Evolutionary conservation across 2,888 invertebrate genomes (phyloP).

Genomic region (Eretmocerus hayati): DNA sequence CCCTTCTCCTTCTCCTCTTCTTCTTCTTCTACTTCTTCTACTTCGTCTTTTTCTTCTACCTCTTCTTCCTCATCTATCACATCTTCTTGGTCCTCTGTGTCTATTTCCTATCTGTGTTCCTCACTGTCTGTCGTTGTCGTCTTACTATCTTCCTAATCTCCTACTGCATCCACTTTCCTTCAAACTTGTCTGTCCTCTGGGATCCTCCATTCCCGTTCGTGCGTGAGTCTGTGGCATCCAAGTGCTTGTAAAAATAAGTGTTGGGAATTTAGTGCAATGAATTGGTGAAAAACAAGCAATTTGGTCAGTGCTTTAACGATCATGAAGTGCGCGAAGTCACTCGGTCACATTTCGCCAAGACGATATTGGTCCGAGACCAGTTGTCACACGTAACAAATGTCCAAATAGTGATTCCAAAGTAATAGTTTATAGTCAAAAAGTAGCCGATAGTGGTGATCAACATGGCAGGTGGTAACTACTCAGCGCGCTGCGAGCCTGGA

Average conservation of each 20-base stretch:
- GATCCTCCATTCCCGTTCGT: neutral
- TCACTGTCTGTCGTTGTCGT: neutral
- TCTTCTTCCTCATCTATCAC: constrained; percentile 2
- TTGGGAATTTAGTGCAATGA: too few relatives aligned
- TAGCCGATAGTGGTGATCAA: too few relatives aligned
- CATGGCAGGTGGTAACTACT: constrained; percentile 38
- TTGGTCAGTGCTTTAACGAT: too few relatives aligned
- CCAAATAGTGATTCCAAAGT: too few relatives aligned
- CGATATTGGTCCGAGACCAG: too few relatives aligned
- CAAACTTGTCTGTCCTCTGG: neutral
- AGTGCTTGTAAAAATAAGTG: too few relatives aligned
- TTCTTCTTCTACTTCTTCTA: neutral
- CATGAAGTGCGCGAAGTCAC: too few relatives aligned
- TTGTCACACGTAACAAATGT: too few relatives aligned
- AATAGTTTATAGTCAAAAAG: too few relatives aligned
- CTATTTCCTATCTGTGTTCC: neutral
- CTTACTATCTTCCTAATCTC: neutral
- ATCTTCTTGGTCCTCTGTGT: neutral
- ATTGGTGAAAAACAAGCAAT: too few relatives aligned
- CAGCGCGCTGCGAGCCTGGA: constrained; percentile 67
- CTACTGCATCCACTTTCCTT: neutral
- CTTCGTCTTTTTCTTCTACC: constrained; percentile 4
- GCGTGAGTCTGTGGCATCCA: neutral
- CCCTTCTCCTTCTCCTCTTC: neutral
- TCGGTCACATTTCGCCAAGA: too few relatives aligned